phyloP scores from a whole-genome alignment of 1,140 invertebrate genomes.

The Zaprionus nigranus region DNA sequence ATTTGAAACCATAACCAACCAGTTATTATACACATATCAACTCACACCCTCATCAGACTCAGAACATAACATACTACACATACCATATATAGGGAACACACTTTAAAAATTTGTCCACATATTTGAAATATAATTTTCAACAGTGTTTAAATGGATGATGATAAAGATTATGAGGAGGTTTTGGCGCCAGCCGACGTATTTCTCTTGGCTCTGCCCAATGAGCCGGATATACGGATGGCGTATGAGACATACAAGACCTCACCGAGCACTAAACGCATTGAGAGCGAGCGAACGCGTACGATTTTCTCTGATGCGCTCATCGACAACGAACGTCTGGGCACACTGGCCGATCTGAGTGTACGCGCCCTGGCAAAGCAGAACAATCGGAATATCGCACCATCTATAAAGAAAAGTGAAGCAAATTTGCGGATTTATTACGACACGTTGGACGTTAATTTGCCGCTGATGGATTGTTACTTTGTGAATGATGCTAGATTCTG shows the following conservation, averaged over 20 bases:
- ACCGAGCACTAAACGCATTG: slow-evolving; percentile 14
- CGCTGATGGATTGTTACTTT: slow-evolving; percentile 62
- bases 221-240: slow-evolving; percentile 32
- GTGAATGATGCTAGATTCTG: slow-evolving; percentile 59
- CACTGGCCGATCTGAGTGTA: slow-evolving; percentile 59
- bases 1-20: no score
- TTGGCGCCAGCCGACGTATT: slow-evolving; percentile 44
- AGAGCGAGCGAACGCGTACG: slow-evolving; percentile 55
- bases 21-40: no score
- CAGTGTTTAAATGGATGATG: slow-evolving; percentile 50
- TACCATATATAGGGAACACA: background rate
- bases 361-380: slow-evolving; percentile 51
- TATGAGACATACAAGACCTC: slow-evolving; percentile 62
- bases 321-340: slow-evolving; percentile 51
- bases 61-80: background rate
- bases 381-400: slow-evolving; percentile 17
- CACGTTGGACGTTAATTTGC: slow-evolving; percentile 59
- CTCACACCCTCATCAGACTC: background rate
- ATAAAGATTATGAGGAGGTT: slow-evolving; percentile 29
- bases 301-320: slow-evolving; percentile 63
- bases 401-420: slow-evolving; percentile 39
- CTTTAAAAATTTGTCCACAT: background rate
- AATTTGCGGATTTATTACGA: slow-evolving; percentile 65
- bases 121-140: background rate
- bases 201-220: slow-evolving; percentile 65